phyloP scores from a whole-genome alignment of 2,113 vertebrate genomes.

The Rhizomys pruinosus region DNA sequence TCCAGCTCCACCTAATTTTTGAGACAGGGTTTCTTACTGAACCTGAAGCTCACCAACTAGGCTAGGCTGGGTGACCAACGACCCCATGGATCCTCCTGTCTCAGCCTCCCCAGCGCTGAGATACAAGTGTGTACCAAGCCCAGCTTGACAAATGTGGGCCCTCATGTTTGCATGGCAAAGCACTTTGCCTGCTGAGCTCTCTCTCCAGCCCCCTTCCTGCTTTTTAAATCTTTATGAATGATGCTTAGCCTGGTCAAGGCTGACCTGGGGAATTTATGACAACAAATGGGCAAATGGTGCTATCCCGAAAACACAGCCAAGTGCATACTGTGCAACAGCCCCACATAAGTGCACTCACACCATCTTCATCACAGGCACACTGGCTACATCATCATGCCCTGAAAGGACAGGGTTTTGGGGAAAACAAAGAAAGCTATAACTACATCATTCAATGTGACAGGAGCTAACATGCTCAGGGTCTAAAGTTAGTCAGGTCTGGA shows the following conservation, averaged over 20 bases:
- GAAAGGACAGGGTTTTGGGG: constrained; percentile 27
- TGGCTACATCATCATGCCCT: background rate
- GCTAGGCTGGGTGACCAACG: background rate
- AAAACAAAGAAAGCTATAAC: constrained; percentile 55
- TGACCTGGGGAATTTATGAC: background rate
- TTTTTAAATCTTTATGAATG: constrained; percentile 18
- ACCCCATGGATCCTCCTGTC: background rate
- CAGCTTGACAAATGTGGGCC: background rate
- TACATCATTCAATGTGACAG: constrained; percentile 57
- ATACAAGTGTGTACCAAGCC: too few species aligned
- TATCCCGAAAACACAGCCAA: too few species aligned
- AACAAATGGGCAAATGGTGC: background rate
- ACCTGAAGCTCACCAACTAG: background rate
- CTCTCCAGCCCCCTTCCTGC: background rate
- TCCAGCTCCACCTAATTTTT: background rate
- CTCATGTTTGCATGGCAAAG: background rate
- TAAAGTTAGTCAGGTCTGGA: constrained; percentile 68
- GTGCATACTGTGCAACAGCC: too few species aligned
- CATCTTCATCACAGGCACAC: background rate
- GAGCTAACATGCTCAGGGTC: constrained; percentile 64
- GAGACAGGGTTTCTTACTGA: background rate
- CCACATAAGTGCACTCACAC: background rate
- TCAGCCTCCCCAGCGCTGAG: background rate
- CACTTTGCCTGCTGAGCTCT: background rate
- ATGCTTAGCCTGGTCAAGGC: background rate